These are phyloP conservation scores for Hirtodrosophila duncani DNA, from an alignment of 2,888 invertebrate genomes.

Conservation along the genomic window DNA sequence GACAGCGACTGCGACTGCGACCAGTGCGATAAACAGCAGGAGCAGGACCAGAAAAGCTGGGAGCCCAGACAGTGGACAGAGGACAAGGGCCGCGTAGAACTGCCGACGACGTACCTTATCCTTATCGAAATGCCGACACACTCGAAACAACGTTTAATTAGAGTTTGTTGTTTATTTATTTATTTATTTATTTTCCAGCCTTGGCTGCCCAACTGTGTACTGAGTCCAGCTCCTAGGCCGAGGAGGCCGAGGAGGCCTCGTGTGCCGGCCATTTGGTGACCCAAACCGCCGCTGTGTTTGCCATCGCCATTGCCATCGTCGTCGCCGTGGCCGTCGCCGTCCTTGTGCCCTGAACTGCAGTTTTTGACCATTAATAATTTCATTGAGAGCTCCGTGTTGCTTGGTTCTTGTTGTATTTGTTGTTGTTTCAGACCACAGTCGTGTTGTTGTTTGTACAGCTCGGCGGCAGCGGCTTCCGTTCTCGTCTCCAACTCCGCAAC, in stretches of 20 bases:
- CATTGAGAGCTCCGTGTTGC: constrained; percentile 42
- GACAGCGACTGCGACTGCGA: not conserved
- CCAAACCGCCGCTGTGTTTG: constrained; percentile 6
- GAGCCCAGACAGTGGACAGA: too few relatives aligned
- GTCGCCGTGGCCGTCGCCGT: constrained; percentile 10
- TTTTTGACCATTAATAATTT: constrained; percentile 65
- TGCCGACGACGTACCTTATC: constrained; percentile 13
- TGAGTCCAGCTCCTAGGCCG: constrained; percentile 11
- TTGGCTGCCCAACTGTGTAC: constrained; percentile 1
- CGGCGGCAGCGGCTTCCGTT: constrained; percentile 54
- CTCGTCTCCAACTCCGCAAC: constrained; percentile 17
- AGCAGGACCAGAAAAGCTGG: not conserved
- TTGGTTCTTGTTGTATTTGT: constrained; percentile 3
- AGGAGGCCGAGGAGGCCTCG: constrained; percentile 11
- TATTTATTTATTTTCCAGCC: constrained; percentile 52
- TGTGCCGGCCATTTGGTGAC: constrained; percentile 33
- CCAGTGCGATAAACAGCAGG: constrained; percentile 14
- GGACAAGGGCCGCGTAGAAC: not conserved
- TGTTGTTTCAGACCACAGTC: too few relatives aligned
- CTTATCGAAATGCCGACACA: constrained; percentile 57
- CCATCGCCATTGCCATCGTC: too few relatives aligned
- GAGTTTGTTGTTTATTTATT: constrained; percentile 67
- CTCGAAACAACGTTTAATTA: constrained; percentile 62
- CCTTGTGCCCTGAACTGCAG: constrained; percentile 39
- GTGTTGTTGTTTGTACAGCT: constrained; percentile 31